phyloP scores from a whole-genome alignment of 2,113 vertebrate species.

The Pteronura brasiliensis region DNA sequence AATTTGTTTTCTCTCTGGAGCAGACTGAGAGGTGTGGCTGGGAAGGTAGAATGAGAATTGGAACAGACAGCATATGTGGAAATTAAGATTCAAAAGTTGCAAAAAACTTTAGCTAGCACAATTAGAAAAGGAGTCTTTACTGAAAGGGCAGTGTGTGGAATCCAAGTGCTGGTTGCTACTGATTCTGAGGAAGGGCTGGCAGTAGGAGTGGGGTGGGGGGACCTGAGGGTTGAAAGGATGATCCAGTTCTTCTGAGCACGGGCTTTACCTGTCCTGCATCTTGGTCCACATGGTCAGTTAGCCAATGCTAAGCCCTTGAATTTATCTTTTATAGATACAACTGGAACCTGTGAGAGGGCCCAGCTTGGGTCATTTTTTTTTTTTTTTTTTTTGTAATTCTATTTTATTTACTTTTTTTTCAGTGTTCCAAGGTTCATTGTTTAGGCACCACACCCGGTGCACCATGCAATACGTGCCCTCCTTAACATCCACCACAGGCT shows the following conservation, averaged over 20 bases:
- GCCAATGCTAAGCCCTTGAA: not conserved
- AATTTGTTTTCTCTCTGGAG: slow-evolving; percentile 7
- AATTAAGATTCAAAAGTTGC: not conserved
- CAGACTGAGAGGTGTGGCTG: not conserved
- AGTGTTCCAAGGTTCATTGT: too few relatives aligned
- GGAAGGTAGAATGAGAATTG: not conserved
- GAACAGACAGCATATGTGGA: not conserved
- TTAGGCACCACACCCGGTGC: too few relatives aligned
- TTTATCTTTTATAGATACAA: not conserved
- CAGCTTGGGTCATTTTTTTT: not conserved
- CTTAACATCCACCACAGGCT: too few relatives aligned
- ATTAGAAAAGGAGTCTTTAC: not conserved
- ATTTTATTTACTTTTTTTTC: too few relatives aligned
- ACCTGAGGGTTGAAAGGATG: not conserved
- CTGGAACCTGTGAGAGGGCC: not conserved
- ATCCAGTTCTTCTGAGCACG: not conserved
- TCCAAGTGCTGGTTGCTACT: not conserved
- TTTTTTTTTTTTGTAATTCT: too few relatives aligned
- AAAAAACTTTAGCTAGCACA: not conserved
- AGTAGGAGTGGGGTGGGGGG: not conserved
- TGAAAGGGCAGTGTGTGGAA: not conserved
- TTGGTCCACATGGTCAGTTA: not conserved
- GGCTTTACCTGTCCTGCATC: not conserved
- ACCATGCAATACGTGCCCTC: too few relatives aligned
- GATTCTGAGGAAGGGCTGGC: not conserved